Evolutionary conservation across 2,797 vertebrate species (phyloP).

Genomic region (Anniella stebbinsi): DNA sequence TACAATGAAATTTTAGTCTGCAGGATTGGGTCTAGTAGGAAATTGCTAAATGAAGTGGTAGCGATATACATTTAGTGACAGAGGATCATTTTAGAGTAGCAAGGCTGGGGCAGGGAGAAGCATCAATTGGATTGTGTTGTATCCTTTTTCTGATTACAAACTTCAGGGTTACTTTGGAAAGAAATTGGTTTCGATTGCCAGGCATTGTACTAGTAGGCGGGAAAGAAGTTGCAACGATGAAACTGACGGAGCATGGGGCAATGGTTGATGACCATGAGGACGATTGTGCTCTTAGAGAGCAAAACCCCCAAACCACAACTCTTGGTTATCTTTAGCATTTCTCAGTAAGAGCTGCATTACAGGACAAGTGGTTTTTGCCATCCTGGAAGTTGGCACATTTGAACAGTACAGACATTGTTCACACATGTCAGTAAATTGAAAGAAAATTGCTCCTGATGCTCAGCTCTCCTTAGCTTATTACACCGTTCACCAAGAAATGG

Average conservation of each 20-base stretch:
- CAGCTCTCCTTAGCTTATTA: no score
- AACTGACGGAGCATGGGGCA: neutral
- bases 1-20: neutral
- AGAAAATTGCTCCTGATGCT: no score
- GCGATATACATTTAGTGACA: neutral
- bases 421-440: no score
- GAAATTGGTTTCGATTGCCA: neutral
- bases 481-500: no score
- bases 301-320: no score
- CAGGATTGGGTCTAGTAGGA: neutral
- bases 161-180: neutral
- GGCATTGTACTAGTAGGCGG: neutral
- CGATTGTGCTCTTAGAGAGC: no score
- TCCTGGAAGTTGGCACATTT: neutral
- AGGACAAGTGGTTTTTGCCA: neutral
- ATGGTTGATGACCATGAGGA: no score
- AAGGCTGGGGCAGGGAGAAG: neutral
- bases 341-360: neutral
- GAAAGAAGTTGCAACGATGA: neutral
- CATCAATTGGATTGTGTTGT: neutral
- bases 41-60: neutral
- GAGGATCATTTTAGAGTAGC: neutral
- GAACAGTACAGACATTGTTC: neutral
- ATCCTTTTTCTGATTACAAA: neutral
- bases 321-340: neutral